Base-by-base conservation (phyloP, 2,797 vertebrate species). In the Gobio occitaniae region DNA sequence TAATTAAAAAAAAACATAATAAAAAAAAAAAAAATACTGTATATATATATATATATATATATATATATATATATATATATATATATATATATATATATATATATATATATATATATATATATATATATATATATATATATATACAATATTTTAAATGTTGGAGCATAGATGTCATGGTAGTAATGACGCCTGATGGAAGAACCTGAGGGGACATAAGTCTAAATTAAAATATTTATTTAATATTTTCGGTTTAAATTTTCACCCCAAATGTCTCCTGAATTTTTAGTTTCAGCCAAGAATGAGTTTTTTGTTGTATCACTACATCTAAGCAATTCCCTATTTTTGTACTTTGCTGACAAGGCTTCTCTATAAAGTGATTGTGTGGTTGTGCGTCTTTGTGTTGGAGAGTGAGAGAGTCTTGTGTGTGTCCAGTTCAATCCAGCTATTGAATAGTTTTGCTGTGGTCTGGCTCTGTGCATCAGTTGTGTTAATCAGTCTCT, bases 401-500 rank as follows among this genome's bases (percentile, higher is more conserved):
- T 13, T 12, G 17, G 71, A 19, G 17, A 65, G 75, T 29, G 69
- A 44, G 68, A 52, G 25, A 54, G 54, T n/a, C 65, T 48, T 54
- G 17, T 85, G 77, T 85, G 63, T 80, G 69, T 72, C 61, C 56
- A 74, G 32, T 63, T 72, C 29, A 52, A 54, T 74, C 69, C 78
- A 85, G 78, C 61, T 74, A 75, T 80, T 89, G 80, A 87, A 86
- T 78, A 68, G 71, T 44, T 86, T 61, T 84, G 63, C 82, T 79
- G 82, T 87, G 78, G 78, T 83, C 66, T 71, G 59, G 70, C 52
- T 80, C 75, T 87, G 74, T 87, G 80, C 77, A 83, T 83, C 79
- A 69, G 29, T 71, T 50, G 79, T 85, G 87, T 87, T 87, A 83
- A 88, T 88, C 85, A 75, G 83, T 71, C 61, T 66, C 59, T 82